Conservation (phyloP, 1,140 invertebrate species). For the Ericerus pela region DNA sequence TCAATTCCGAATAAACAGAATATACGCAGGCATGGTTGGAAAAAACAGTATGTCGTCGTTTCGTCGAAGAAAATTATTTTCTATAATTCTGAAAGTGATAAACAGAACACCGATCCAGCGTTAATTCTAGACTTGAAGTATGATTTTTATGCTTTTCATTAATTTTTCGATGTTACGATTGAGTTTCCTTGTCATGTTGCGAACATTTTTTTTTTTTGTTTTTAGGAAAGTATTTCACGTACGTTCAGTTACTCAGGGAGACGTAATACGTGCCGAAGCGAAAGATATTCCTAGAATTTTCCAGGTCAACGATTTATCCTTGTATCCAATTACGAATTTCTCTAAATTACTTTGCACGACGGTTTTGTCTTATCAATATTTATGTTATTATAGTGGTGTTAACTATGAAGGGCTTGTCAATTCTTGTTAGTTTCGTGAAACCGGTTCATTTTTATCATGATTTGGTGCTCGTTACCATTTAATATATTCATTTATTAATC, state of each 20-base stretch:
- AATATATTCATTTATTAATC: no score
- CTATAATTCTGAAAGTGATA: conserved; percentile 88
- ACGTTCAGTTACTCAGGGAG: conserved; percentile 91
- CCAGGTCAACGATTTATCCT: conserved; percentile 61
- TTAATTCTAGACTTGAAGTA: conserved; percentile 89
- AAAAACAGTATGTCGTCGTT: conserved; percentile 92
- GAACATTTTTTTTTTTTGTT: conserved; percentile 4
- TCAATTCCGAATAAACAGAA: conserved; percentile 91
- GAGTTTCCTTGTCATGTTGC: background rate
- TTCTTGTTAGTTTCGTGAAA: no score
- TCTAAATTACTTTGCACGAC: no score
- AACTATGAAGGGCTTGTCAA: no score
- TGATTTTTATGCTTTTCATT: conserved; percentile 17
- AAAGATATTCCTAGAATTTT: conserved; percentile 99
- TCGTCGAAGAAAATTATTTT: conserved; percentile 95
- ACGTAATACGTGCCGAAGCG: conserved; percentile 93
- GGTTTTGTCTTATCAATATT: no score
- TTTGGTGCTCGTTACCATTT: no score
- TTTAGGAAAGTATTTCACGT: conserved; percentile 94
- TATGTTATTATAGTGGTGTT: no score
- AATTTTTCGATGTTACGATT: conserved; percentile 6
- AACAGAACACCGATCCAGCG: conserved; percentile 84
- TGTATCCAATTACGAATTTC: no score
- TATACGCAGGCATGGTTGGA: conserved; percentile 88
- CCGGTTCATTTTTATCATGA: no score